Conservation (phyloP, 2,113 vertebrate species). For the western clawed frog (Xenopus tropicalis) region DNA sequence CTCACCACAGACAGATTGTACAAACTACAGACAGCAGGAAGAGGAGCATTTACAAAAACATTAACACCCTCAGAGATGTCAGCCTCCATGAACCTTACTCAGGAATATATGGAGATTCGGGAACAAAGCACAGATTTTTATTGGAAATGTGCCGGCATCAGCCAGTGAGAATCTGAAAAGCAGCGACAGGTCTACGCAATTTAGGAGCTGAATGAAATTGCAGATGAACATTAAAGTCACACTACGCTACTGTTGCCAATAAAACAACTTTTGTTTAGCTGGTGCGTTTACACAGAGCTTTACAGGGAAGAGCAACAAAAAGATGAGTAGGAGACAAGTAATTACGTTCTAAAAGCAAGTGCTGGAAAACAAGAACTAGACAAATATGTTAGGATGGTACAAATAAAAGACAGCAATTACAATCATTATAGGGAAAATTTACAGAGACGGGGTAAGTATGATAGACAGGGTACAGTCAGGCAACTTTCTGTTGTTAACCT, state of each 20-base stretch:
- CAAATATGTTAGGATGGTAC: too few relatives aligned
- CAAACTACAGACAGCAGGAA: conserved; percentile 8
- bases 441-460: too few relatives aligned
- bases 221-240: neutral
- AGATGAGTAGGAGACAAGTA: too few relatives aligned
- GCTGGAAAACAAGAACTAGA: too few relatives aligned
- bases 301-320: too few relatives aligned
- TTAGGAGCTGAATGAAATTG: neutral
- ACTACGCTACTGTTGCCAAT: neutral
- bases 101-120: neutral
- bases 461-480: too few relatives aligned
- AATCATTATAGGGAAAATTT: too few relatives aligned
- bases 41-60: conserved; percentile 5
- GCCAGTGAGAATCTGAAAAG: neutral
- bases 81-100: conserved; percentile 1
- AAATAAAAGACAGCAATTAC: too few relatives aligned
- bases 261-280: neutral
- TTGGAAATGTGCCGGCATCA: neutral
- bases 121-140: conserved; percentile 9
- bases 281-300: too few relatives aligned
- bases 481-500: too few relatives aligned
- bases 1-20: conserved; percentile 16
- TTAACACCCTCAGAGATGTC: conserved; percentile 1
- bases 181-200: neutral
- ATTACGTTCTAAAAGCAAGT: too few relatives aligned